These are phyloP conservation scores for Setipinna tenuifilis DNA, from an alignment of 2,797 vertebrate species.

Conservation along the genomic window DNA sequence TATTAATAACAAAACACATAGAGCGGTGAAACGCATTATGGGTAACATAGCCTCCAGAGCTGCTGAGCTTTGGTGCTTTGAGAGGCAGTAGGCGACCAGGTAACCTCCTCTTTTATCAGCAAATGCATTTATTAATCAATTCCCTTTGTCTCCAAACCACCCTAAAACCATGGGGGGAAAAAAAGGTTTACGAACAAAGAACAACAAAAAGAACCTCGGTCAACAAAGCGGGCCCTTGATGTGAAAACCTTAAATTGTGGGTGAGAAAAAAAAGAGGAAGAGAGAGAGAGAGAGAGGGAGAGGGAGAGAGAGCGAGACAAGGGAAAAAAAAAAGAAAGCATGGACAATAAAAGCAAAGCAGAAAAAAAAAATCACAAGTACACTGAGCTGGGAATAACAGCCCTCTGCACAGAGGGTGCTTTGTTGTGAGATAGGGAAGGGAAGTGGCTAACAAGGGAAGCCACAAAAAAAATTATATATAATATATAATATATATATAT, in stretches of 20 bases:
- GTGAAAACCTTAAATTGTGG: not conserved
- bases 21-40: not conserved
- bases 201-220: not conserved
- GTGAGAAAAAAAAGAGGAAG: not conserved
- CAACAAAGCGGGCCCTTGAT: not conserved
- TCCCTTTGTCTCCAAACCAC: slow-evolving; percentile 16
- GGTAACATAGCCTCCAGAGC: not conserved
- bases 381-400: not conserved
- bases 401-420: not conserved
- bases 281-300: slow-evolving; percentile 1
- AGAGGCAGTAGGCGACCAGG: not conserved
- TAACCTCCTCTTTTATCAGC: slow-evolving; percentile 19
- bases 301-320: not conserved
- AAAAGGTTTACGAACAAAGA: not conserved
- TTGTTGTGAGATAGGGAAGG: not conserved
- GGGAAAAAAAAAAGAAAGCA: not conserved
- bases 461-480: slow-evolving; percentile 21
- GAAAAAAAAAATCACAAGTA: not conserved
- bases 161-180: not conserved
- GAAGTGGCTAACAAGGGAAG: slow-evolving; percentile 27
- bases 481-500: no score
- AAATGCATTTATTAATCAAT: slow-evolving; percentile 29
- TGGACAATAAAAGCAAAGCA: slow-evolving; percentile 10
- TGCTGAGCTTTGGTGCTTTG: not conserved
- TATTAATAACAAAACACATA: not conserved